These are phyloP conservation scores for Lasioglossum figueresi DNA, from an alignment of 2,888 invertebrate species.

Conservation along the genomic window DNA sequence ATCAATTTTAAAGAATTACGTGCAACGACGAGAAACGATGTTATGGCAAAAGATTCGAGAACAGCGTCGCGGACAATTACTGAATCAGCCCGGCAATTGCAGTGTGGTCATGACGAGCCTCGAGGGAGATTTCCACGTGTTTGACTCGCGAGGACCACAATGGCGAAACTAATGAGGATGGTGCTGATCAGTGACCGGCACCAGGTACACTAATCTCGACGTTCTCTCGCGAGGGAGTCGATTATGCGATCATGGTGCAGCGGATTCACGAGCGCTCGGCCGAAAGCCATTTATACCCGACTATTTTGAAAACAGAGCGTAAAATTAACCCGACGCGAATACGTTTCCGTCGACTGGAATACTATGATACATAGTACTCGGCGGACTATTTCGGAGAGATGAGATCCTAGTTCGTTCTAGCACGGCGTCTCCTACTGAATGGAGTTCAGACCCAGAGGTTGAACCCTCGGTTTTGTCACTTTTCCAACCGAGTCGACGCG, in stretches of 20 bases:
- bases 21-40: background rate
- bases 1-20: background rate
- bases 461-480: background rate
- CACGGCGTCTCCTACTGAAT: slow-evolving; percentile 2
- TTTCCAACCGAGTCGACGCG: background rate
- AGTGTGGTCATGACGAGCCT: background rate
- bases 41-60: background rate
- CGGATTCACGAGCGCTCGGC: background rate
- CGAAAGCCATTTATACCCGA: slow-evolving; percentile 47
- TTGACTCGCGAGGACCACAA: background rate
- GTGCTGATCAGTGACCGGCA: slow-evolving; percentile 1
- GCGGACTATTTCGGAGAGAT: slow-evolving; percentile 37
- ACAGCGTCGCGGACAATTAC: background rate
- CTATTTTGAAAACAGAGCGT: slow-evolving; percentile 48
- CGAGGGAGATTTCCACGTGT: background rate
- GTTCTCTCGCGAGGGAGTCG: background rate
- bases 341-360: slow-evolving; percentile 36
- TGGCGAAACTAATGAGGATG: background rate
- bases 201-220: background rate
- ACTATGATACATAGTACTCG: slow-evolving; percentile 15
- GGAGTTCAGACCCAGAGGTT: background rate
- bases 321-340: slow-evolving; percentile 50
- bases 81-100: background rate
- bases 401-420: slow-evolving; percentile 14
- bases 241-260: background rate